Evolutionary conservation across 2,888 invertebrate species (phyloP), one percentile per base, ranked within the genome.

Genomic region (Apantesis nais): DNA sequence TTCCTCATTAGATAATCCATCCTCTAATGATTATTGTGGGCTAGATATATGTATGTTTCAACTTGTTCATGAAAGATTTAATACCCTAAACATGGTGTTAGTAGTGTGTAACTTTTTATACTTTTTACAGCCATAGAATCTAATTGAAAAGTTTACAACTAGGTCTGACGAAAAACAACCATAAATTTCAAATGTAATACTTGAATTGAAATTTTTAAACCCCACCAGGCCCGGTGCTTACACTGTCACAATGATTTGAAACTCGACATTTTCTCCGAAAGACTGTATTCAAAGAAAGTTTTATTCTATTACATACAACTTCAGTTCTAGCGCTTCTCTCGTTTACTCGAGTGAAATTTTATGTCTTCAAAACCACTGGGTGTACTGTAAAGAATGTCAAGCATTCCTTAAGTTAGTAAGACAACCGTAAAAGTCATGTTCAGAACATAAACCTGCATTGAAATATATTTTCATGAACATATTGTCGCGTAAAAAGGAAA

Each of bases 311-410:
- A 74, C 76, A 76, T 77, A 74, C 76, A 82, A 82, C 75, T 84
- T 84, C 68, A 77, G 78, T 78, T 82, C 78, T 78, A 76, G 80
- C 78, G 75, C 81, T 71, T 77, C 71, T 82, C 74, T 77, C 76
- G 77, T 81, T 81, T 77, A 75, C 77, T 70, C 31, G 75, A 83
- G 79, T 81, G 78, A 78, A 83, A 83, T 82, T 83, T 79, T 82
- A 79, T 85, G 84, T 84, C 82, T 73, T 78, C 71, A 77, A 74
- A 78, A 78, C 76, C 71, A 75, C 68, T 39, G 69, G 72, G 74
- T 67, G 69, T 66, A 73, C 55, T 72, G 31, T 55, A 67, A 69
- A 69, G 19, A 25, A 69, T 71, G n/a, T 67, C 74, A 76, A 75
- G 67, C 69, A 74, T 75, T 74, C 31, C 60, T 29, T 64, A 52